Evolutionary conservation across 2,888 invertebrate genomes (phyloP), one percentile per base, ranked within the genome.

Genomic region (Epiblema foenella): DNA sequence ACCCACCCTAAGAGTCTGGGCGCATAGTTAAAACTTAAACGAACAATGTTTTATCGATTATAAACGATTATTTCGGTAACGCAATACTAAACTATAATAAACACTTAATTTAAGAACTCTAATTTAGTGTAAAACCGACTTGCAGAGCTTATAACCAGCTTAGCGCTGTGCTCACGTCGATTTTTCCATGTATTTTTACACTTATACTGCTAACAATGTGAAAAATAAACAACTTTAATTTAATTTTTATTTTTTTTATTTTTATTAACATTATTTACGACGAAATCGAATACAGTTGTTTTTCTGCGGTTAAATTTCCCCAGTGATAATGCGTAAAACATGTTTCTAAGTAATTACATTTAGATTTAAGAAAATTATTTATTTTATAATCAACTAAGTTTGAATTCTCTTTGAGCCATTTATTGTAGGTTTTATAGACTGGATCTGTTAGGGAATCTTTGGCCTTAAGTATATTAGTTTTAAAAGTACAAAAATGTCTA

Each of bases 1-100:
- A n/a, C n/a, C n/a, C n/a, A n/a, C n/a, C n/a, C n/a, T n/a, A n/a
- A 79, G 80, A 77, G 82, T 82, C 85, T 87, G 86, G 84, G 82
- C 86, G 89, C 84, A 84, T 86, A 85, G 85, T 84, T 82, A 69
- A 75, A 82, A 80, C 77, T 69, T 78, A 73, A 70, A 73, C 58
- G 65, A 54, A 63, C 20, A 57, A 72, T 64, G 59, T 49, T 72
- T 77, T 75, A 74, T 76, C 75, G 76, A 75, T 11, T 73, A 69
- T 29, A 63, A 24, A 52, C 37, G 51, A 3, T 62, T 42, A 9
- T 39, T 54, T 65, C 37, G 29, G 37, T 20, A 51, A 18, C 49
- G 64, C 37, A 63, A 71, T 58, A 72, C 67, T 74, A 72, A 75
- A 73, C 62, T 75, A 10, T 42, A 42, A 42, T 29, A 15, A 42